Base-by-base conservation (phyloP, 1,140 invertebrate genomes). In the Ips typographus region DNA sequence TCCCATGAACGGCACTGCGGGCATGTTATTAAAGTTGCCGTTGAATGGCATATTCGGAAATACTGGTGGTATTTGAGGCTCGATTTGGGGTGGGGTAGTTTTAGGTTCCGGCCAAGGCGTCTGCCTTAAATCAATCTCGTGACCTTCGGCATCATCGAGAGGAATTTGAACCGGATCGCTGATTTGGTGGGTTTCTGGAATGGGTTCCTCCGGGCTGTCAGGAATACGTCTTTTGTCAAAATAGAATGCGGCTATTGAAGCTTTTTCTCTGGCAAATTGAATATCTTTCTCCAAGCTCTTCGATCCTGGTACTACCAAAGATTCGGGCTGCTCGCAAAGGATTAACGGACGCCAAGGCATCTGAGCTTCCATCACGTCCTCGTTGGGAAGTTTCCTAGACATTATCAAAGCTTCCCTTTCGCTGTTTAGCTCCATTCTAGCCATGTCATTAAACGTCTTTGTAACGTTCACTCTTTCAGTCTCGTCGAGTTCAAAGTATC, bases 401-500 rank as follows among this genome's bases (percentile, higher is more conserved):
- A 91, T 87, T 43, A 65, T 73, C 76, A 92, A 83, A 39, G 92
- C 90, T 81, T 95, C 90, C 61, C 93, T 87, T 81, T 98, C 95
- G 73, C 90, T 84, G 71, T 88, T 85, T 66, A 92, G 90, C 77
- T 98, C 95, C 84, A 94, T 89, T 78, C 91, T 89, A 78, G 94
- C 95, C 90, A 95, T 91, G 73, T 95, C 94, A n/a, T 87, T 89
- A 81, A 96, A 97, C 40, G 92, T 91, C 80, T 93, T 92, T 0
- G 93, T 95, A 0, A 98, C 95, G 83, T 97, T 97, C 1, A 96
- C 93, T 77, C 95, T 87, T 83, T 98, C 95, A 2, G 90, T 96
- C 82, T 96, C 94, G 82, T 98, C 95, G 51, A 96, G 80, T 80
- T 96, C 94, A 80, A 98, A 98, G 77, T 91, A 95, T 73, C 90